A percentile compares a stretch with the other conserved stretches of the same genome.
Conservation (phyloP, 2,113 vertebrate genomes). For the Apeltes quadracus region DNA sequence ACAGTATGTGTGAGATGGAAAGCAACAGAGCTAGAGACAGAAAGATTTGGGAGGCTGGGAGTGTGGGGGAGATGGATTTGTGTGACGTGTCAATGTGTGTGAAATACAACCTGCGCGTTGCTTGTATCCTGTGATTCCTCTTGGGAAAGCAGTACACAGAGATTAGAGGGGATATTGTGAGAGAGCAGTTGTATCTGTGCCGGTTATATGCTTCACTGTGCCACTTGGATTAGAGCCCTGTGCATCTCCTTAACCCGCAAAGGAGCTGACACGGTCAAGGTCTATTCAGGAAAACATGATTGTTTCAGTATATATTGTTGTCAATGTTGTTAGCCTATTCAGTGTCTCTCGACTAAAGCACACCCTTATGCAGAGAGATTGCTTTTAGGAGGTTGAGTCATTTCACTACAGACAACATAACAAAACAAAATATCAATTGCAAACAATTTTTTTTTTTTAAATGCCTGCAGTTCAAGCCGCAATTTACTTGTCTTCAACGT, state of each 20-base stretch:
- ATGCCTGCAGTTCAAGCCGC: neutral
- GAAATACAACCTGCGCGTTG: slow-evolving; percentile 43
- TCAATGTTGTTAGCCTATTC: slow-evolving; percentile 23
- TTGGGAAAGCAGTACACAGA: slow-evolving; percentile 23
- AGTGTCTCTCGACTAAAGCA: slow-evolving; percentile 31
- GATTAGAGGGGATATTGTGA: slow-evolving; percentile 50
- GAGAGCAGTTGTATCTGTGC: slow-evolving; percentile 50
- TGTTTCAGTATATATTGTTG: slow-evolving; percentile 14
- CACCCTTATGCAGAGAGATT: neutral
- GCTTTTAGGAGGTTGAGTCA: slow-evolving; percentile 22
- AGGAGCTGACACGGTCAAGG: slow-evolving; percentile 37
- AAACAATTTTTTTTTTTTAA: neutral
- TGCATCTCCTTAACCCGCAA: slow-evolving; percentile 40
- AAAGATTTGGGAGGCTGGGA: slow-evolving; percentile 1
- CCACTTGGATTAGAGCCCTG: slow-evolving; percentile 46
- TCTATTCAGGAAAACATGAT: slow-evolving; percentile 24
- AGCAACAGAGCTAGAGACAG: neutral
- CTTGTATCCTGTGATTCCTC: slow-evolving; percentile 46
- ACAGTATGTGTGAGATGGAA: neutral
- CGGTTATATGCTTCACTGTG: slow-evolving; percentile 24
- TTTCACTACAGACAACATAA: slow-evolving; percentile 9
- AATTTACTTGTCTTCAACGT: slow-evolving; percentile 10
- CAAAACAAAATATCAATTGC: neutral
- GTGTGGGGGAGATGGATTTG: slow-evolving; percentile 19
- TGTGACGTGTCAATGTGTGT: slow-evolving; percentile 40